phyloP scores from a whole-genome alignment of 2,888 invertebrate genomes.

The Cenopis cana region DNA sequence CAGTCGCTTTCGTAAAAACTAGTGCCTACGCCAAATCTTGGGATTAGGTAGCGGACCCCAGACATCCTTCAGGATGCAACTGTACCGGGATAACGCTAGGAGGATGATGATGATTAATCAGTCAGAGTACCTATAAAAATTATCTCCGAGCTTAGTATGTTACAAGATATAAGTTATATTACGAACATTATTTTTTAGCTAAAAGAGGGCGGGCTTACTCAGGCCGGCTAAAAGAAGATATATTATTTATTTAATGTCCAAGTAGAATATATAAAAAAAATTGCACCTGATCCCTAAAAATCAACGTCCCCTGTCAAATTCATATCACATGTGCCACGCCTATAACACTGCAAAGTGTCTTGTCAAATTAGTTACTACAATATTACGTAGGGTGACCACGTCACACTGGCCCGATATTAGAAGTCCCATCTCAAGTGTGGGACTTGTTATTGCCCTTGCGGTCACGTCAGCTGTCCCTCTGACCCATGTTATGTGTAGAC shows the following conservation, averaged over 20 bases:
- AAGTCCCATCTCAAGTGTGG: constrained; percentile 68
- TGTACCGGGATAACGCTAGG: too few species aligned
- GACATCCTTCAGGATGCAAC: too few species aligned
- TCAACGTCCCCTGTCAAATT: constrained; percentile 47
- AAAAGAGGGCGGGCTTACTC: too few species aligned
- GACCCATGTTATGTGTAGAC: constrained; percentile 64
- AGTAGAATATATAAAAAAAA: not conserved
- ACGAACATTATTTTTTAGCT: too few species aligned
- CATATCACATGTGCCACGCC: constrained; percentile 50
- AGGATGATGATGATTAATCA: too few species aligned
- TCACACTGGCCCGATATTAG: constrained; percentile 62
- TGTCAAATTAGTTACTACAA: constrained; percentile 59
- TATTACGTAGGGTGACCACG: constrained; percentile 56
- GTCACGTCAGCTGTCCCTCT: constrained; percentile 67
- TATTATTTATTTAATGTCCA: not conserved
- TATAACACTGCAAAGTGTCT: constrained; percentile 53
- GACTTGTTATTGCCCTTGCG: constrained; percentile 59
- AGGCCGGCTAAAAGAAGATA: not conserved
- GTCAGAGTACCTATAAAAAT: too few species aligned
- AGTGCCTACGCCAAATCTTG: too few species aligned
- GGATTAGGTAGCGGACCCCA: too few species aligned
- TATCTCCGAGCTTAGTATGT: too few species aligned
- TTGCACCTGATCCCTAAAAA: constrained; percentile 26
- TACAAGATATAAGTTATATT: too few species aligned
- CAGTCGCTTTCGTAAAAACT: too few species aligned